Evolutionary conservation across 2,113 vertebrate genomes (phyloP).

Genomic region (Danionella cerebrum): DNA sequence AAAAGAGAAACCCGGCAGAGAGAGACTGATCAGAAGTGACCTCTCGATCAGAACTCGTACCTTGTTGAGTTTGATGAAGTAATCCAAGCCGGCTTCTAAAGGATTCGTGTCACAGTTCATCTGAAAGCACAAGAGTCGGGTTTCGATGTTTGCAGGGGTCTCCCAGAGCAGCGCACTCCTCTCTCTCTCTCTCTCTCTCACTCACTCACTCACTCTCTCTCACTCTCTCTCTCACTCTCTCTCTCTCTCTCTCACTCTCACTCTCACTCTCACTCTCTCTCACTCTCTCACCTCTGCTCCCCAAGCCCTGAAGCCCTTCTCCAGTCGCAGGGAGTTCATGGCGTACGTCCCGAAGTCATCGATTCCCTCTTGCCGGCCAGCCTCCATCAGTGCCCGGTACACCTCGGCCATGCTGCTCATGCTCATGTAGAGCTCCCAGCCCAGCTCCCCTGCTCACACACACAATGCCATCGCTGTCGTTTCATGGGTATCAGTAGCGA

Average conservation of each 20-base stretch:
- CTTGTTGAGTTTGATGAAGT: constrained; percentile 95
- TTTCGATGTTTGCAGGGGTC: too few species aligned
- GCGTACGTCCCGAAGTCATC: constrained; percentile 91
- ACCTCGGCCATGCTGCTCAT: constrained; percentile 72
- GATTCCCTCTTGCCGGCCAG: constrained; percentile 84
- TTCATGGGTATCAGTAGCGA: too few species aligned
- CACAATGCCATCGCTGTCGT: neutral
- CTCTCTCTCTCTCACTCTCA: too few species aligned
- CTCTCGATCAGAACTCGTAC: too few species aligned
- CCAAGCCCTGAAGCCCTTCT: constrained; percentile 95
- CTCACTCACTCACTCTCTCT: too few species aligned
- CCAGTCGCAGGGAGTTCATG: constrained; percentile 81
- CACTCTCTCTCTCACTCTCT: too few species aligned
- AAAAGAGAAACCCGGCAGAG: too few species aligned
- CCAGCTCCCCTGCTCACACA: constrained; percentile 79
- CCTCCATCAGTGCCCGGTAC: constrained; percentile 79
- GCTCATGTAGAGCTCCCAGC: constrained; percentile 90
- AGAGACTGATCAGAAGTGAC: too few species aligned
- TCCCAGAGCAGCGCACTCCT: too few species aligned
- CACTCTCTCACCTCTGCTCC: constrained; percentile 83
- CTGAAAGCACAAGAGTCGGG: constrained; percentile 58
- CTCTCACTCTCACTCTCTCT: too few species aligned
- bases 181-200: too few species aligned
- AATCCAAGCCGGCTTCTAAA: constrained; percentile 87
- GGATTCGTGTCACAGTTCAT: constrained; percentile 98